Evolutionary conservation across 92 coral and sea anemone species (phyloP).

Genomic region (Pocillopora meandrina): DNA sequence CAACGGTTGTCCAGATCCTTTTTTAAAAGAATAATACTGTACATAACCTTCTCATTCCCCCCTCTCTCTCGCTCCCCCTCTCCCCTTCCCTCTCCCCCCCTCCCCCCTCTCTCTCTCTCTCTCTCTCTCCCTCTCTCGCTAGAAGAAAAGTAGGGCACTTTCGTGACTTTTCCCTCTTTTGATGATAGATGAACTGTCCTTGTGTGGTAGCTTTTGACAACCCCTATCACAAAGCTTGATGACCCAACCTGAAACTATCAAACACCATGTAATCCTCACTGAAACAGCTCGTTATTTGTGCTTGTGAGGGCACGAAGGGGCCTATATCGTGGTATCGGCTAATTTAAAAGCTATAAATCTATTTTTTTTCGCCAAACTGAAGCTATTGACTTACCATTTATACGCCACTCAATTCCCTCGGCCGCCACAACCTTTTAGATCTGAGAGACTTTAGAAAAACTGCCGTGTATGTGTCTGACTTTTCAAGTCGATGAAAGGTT

Average conservation of each 20-base stretch:
- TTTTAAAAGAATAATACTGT: too few species aligned
- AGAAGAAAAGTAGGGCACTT: too few species aligned
- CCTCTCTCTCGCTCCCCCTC: too few species aligned
- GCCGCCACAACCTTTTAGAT: neutral
- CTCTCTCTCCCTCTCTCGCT: too few species aligned
- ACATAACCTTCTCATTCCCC: too few species aligned
- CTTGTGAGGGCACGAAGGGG: neutral
- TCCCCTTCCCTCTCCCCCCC: too few species aligned
- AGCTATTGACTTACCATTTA: constrained; percentile 16
- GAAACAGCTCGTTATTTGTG: constrained; percentile 13
- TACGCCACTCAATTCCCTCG: constrained; percentile 4
- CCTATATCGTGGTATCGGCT: constrained; percentile 15
- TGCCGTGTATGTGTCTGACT: neutral
- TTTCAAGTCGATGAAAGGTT: constrained; percentile 23
- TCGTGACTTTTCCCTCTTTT: neutral
- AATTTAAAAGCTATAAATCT: neutral
- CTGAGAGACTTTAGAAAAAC: neutral
- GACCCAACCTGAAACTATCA: constrained; percentile 2
- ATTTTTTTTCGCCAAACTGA: neutral
- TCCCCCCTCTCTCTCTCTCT: too few species aligned
- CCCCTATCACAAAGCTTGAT: constrained; percentile 2
- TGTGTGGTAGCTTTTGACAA: constrained; percentile 12
- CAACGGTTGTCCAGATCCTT: too few species aligned
- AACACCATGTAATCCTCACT: constrained; percentile 20
- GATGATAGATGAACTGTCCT: constrained; percentile 8